Conservation (phyloP, 2,797 vertebrate species). For the Notoglanidium macrostoma region DNA sequence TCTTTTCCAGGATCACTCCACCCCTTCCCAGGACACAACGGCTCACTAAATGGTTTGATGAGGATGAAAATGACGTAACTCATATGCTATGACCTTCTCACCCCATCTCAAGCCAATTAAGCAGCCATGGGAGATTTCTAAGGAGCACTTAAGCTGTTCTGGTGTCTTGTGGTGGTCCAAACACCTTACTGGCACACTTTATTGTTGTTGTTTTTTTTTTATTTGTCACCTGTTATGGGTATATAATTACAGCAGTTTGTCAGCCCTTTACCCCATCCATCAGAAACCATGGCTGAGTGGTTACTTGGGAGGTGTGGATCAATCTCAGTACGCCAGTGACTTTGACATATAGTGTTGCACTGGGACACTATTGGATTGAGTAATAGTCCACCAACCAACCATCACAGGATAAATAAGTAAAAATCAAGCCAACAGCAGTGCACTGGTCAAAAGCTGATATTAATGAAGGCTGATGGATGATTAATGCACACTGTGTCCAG, state of each 20-base stretch:
- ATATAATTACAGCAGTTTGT: background rate
- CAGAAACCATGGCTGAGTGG: background rate
- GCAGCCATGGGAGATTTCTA: background rate
- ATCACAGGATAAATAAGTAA: background rate
- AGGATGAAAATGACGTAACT: background rate
- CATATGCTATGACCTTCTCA: background rate
- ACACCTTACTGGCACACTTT: background rate
- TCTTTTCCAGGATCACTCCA: background rate
- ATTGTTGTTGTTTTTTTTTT: background rate
- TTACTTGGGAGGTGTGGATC: background rate
- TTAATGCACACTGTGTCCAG: background rate
- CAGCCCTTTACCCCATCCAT: background rate
- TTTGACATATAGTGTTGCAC: background rate
- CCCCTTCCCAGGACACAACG: no score
- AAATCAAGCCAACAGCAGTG: background rate
- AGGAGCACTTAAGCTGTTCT: no score
- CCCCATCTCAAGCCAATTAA: background rate
- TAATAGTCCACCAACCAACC: background rate
- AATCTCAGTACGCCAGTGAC: slow-evolving; percentile 1
- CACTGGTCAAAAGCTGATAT: background rate
- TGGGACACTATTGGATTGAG: background rate
- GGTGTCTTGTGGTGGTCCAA: background rate
- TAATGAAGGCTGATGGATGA: background rate
- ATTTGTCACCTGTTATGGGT: background rate
- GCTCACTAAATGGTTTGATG: no score